These are phyloP conservation scores for Eulemur coronatus DNA, from an alignment of 2,797 vertebrate species.

Conservation along the genomic window DNA sequence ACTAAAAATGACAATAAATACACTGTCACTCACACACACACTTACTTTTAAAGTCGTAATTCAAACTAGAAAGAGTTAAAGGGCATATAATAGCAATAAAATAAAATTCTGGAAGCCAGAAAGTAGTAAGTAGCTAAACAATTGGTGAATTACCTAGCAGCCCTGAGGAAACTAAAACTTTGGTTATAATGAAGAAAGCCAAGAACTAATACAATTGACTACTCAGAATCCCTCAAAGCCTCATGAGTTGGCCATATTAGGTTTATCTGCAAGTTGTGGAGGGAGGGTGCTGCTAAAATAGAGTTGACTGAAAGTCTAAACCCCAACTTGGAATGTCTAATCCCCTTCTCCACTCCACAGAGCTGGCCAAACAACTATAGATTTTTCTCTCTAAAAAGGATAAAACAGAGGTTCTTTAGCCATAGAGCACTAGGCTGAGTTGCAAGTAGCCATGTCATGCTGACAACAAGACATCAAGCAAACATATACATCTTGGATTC, in stretches of 20 bases:
- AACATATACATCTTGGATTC: neutral
- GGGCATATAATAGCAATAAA: neutral
- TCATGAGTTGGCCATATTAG: neutral
- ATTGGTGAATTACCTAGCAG: neutral
- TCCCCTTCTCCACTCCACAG: neutral
- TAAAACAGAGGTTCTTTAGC: neutral
- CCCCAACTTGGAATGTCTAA: neutral
- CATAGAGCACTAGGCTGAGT: neutral
- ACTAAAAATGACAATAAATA: neutral
- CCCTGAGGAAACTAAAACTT: neutral
- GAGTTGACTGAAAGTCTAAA: neutral
- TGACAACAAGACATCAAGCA: neutral
- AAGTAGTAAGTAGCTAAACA: neutral
- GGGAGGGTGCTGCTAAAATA: neutral
- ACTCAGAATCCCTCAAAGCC: neutral
- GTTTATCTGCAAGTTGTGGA: neutral
- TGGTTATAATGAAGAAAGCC: neutral
- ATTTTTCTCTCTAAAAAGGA: neutral
- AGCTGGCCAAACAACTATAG: neutral
- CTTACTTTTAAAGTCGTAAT: neutral
- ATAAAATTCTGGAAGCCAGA: neutral
- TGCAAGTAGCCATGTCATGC: neutral
- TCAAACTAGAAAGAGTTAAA: neutral
- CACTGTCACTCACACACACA: neutral
- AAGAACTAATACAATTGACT: neutral